Evolutionary conservation across 2,797 vertebrate genomes (phyloP).

Genomic region (Chloroceryle inda): DNA sequence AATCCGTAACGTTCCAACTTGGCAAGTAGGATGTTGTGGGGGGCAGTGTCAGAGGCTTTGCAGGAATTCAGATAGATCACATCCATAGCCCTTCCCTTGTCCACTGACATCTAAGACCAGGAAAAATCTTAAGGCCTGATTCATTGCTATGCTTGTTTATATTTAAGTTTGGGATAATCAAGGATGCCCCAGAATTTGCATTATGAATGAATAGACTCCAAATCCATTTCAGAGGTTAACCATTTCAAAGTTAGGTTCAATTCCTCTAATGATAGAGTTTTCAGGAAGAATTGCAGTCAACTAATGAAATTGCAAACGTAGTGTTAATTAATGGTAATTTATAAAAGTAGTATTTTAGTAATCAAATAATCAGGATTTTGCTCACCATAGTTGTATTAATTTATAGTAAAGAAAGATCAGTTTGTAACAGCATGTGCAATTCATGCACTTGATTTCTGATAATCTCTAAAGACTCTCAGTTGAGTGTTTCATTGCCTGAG

Average conservation of each 20-base stretch:
- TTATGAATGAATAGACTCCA: background rate
- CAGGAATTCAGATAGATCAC: too few species aligned
- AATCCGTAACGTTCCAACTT: too few species aligned
- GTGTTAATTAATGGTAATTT: background rate
- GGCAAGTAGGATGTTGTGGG: too few species aligned
- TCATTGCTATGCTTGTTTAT: accelerated
- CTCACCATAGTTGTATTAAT: background rate
- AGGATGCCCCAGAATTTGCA: background rate
- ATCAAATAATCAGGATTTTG: background rate
- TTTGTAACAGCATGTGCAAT: background rate
- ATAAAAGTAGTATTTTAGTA: background rate
- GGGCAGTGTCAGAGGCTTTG: too few species aligned
- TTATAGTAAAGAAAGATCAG: background rate
- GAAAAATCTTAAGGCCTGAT: background rate
- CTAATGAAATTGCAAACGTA: background rate
- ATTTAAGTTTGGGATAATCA: background rate
- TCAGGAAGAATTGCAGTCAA: background rate
- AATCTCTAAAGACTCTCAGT: background rate
- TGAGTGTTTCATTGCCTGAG: background rate
- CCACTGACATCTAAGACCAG: background rate
- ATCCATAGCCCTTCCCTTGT: too few species aligned
- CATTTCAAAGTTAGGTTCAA: background rate
- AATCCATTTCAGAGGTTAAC: background rate
- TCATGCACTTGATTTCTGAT: background rate
- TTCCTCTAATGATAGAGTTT: background rate